Percentiles rank a stretch among this genome's conserved stretches.
phyloP scores from a whole-genome alignment of 2,113 vertebrate genomes.

The Indicator maculatus region DNA sequence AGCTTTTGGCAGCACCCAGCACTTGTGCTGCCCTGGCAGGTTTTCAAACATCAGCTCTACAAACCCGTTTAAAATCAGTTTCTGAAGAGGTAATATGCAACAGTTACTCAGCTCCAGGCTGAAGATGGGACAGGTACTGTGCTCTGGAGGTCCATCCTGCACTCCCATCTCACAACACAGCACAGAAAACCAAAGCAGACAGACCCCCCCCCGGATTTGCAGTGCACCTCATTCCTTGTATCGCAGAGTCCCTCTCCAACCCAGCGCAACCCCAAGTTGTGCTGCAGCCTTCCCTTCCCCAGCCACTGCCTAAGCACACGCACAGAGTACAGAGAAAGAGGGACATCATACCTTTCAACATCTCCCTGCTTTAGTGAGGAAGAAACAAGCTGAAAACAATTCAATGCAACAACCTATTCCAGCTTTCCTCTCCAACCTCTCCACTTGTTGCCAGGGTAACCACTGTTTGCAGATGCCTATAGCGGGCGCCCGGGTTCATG shows the following conservation, averaged over 20 bases:
- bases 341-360: slow-evolving; percentile 70
- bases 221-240: background rate
- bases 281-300: slow-evolving; percentile 37
- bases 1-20: background rate
- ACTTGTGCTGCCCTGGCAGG: background rate
- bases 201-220: background rate
- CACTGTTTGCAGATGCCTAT: slow-evolving; percentile 71
- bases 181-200: background rate
- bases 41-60: slow-evolving; percentile 8
- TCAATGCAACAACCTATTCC: slow-evolving; percentile 70
- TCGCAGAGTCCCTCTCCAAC: slow-evolving; percentile 19
- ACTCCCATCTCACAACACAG: background rate
- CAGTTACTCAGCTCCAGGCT: background rate
- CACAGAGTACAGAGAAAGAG: slow-evolving; percentile 27
- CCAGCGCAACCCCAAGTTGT: background rate
- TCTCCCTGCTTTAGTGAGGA: slow-evolving; percentile 68
- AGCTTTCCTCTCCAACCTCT: slow-evolving; percentile 70
- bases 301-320: background rate
- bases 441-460: slow-evolving; percentile 81
- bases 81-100: background rate
- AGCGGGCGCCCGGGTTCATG: slow-evolving; percentile 64
- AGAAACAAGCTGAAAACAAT: slow-evolving; percentile 71
- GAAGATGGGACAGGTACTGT: background rate
- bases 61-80: slow-evolving; percentile 3
- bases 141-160: background rate